Percentiles rank a stretch among this genome's conserved stretches.
Evolutionary conservation across 2,113 vertebrate genomes (phyloP).

Genomic region (Chunga burmeisteri): DNA sequence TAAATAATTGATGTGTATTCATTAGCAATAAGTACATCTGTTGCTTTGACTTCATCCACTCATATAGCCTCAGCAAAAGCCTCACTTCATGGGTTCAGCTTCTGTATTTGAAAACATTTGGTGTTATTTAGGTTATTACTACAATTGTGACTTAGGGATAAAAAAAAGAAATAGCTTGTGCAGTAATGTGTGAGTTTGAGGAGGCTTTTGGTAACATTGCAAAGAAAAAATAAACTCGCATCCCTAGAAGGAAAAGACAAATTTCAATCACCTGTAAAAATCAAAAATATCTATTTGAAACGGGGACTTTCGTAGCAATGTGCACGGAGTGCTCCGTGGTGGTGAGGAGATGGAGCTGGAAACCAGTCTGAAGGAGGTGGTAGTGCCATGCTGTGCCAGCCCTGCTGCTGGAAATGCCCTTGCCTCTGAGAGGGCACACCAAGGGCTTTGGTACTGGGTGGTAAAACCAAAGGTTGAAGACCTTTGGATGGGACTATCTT

Average conservation of each 20-base stretch:
- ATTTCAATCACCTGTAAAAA: neutral
- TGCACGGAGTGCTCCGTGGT: neutral
- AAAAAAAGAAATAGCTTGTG: neutral
- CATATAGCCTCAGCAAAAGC: neutral
- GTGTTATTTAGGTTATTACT: neutral
- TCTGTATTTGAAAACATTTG: neutral
- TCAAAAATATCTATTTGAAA: neutral
- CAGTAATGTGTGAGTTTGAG: neutral
- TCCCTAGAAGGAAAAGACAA: neutral
- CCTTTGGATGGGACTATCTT: neutral
- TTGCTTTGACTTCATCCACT: neutral
- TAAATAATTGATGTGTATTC: neutral
- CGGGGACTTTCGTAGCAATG: too few species aligned
- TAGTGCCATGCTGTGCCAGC: neutral
- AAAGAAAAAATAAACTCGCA: neutral
- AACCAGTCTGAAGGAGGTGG: neutral
- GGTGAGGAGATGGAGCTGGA: neutral
- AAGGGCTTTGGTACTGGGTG: neutral
- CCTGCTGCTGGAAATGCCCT: neutral
- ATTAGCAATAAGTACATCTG: neutral
- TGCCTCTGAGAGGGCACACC: rapidly evolving
- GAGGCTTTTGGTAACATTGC: neutral
- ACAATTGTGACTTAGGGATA: neutral
- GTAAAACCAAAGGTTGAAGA: neutral
- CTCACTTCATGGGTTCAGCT: neutral